These are phyloP conservation scores for Lerema accius DNA, from an alignment of 1,140 invertebrate species.

Conservation along the genomic window DNA sequence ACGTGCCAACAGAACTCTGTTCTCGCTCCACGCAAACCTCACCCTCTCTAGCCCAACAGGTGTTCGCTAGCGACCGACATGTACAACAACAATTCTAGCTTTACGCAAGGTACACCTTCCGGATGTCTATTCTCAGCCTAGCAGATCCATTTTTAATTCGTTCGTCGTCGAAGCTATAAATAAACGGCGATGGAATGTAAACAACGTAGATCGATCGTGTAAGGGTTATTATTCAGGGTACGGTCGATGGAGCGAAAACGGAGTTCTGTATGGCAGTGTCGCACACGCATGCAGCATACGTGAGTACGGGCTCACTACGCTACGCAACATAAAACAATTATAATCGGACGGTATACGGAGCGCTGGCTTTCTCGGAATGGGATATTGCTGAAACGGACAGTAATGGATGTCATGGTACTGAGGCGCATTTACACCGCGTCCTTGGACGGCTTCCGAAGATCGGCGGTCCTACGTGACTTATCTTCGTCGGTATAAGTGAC, in stretches of 20 bases:
- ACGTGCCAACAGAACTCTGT: slow-evolving; percentile 23
- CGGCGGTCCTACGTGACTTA: slow-evolving; percentile 8
- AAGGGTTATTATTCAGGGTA: slow-evolving; percentile 22
- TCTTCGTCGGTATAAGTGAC: neutral
- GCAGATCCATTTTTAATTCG: too few relatives aligned
- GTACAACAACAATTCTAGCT: too few relatives aligned
- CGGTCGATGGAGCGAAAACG: slow-evolving; percentile 27
- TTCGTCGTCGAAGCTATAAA: too few relatives aligned
- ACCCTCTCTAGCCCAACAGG: too few relatives aligned
- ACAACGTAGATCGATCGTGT: too few relatives aligned
- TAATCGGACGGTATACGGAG: slow-evolving; percentile 4
- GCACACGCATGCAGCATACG: slow-evolving; percentile 37
- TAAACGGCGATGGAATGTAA: too few relatives aligned
- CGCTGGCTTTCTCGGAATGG: slow-evolving; percentile 17
- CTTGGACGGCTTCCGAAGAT: neutral
- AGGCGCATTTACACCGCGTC: neutral
- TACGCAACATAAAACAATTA: slow-evolving; percentile 20
- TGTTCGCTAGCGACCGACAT: neutral
- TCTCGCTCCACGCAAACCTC: slow-evolving; percentile 5
- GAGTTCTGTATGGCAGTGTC: slow-evolving; percentile 15
- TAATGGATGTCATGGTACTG: slow-evolving; percentile 6
- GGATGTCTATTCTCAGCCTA: too few relatives aligned
- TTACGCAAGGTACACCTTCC: too few relatives aligned
- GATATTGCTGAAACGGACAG: slow-evolving; percentile 13
- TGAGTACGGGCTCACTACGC: slow-evolving; percentile 29